Evolutionary conservation across 1,140 invertebrate species (phyloP).

Genomic region (Saccostrea cuccullata): DNA sequence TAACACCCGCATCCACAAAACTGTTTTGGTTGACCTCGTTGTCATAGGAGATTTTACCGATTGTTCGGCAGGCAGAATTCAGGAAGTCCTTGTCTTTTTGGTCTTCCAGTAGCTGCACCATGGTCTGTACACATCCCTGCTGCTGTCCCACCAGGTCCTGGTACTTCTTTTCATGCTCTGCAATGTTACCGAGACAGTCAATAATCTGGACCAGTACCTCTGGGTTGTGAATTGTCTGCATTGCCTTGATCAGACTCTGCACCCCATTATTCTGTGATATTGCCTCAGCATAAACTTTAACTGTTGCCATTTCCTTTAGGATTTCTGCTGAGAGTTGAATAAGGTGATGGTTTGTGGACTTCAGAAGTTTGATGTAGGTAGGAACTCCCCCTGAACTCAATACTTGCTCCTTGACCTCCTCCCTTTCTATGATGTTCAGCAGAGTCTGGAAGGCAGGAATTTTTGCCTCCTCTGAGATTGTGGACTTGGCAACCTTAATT

Average conservation of each 20-base stretch:
- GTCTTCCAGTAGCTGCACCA: conserved; percentile 70
- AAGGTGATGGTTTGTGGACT: conserved; percentile 61
- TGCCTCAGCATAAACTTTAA: conserved; percentile 64
- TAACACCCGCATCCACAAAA: conserved; percentile 70
- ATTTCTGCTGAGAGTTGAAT: conserved; percentile 69
- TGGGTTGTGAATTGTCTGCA: conserved; percentile 67
- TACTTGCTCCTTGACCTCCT: conserved; percentile 73
- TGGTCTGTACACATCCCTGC: conserved; percentile 60
- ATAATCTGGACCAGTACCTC: conserved; percentile 71
- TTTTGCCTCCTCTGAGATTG: conserved; percentile 68
- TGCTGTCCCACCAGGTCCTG: conserved; percentile 65
- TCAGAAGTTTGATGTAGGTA: conserved; percentile 70
- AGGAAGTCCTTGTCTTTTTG: conserved; percentile 65
- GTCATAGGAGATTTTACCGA: conserved; percentile 67
- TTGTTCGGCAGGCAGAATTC: conserved; percentile 67
- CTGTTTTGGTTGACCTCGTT: conserved; percentile 71
- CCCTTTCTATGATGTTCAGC: conserved; percentile 70
- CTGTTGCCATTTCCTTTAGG: conserved; percentile 65
- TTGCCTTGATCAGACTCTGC: conserved; percentile 70
- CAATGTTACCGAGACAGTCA: conserved; percentile 70
- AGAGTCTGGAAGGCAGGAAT: conserved; percentile 69
- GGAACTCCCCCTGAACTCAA: conserved; percentile 69
- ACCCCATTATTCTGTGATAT: conserved; percentile 70
- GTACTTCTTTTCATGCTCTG: conserved; percentile 60
- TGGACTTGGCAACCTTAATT: conserved; percentile 71